Base-by-base conservation (phyloP, 2,797 vertebrate genomes). In the Kryptopterus vitreolus region DNA sequence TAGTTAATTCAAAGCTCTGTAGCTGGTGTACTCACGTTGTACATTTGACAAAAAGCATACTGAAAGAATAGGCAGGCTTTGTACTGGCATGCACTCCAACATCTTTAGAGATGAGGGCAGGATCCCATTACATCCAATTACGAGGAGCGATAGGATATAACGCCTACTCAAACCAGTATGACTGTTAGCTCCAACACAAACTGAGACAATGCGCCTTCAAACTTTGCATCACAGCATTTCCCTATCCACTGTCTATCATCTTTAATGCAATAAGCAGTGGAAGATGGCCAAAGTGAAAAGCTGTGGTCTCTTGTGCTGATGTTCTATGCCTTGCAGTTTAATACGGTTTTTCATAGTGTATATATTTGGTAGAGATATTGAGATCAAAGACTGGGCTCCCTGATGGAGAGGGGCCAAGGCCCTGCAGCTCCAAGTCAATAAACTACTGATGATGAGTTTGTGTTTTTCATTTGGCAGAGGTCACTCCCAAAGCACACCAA, bases 371-470 rank as follows among this genome's bases (percentile, higher is more conserved):
- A 9, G 43, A 84, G 77, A 85, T 85, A 87, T 82, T 82, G 80
- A 61, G 50, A 82, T 87, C 75, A 78, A 86, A 83, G 57, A 72
- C 81, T 70, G 24, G 48, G 31, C 77, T 76, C 72, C 53, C 75
- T 71, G 73, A 71, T 75, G 58, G 76, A 84, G 72, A 69, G 76
- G 46, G 77, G 76, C 65, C 58, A 74, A 53, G 73, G 50, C 79
- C 81, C 66, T 65, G 65, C 73, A 80, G 84, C 84, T 77, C 68
- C 33, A 52, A 84, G 82, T 84, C 84, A 87, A 85, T 85, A 87
- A 84, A 87, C 73, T 62, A 68, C 76, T 26, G 76, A 83, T 84
- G 74, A 87, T 87, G 84, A 82, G 81, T 87, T 85, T 84, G 82
- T 87, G 82, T 84, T 84, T 79, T 87, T 77, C 77, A 78, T 79